Conservation (phyloP, 2,797 vertebrate species). For the Valencia hispanica region DNA sequence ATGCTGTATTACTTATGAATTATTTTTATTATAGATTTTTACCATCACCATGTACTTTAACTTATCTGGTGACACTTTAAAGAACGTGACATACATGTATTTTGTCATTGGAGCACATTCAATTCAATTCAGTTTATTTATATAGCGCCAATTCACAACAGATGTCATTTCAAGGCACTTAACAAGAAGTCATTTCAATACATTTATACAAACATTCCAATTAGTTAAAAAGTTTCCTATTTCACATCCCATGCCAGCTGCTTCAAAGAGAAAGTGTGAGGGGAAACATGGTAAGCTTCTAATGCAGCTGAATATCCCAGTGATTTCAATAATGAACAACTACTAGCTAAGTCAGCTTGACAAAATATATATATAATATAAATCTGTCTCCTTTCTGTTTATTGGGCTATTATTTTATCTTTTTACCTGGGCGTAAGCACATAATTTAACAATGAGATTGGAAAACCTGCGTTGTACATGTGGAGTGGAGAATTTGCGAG, state of each 20-base stretch:
- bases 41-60: not conserved
- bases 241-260: conserved; percentile 26
- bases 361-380: not conserved
- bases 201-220: no score
- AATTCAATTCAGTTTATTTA: no score
- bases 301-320: conserved; percentile 6
- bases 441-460: conserved; percentile 14
- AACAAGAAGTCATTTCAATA: no score
- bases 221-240: no score
- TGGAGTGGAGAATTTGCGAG: not conserved
- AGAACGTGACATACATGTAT: conserved; percentile 23
- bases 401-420: conserved; percentile 1
- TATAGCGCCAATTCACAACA: no score
- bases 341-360: not conserved
- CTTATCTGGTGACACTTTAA: not conserved
- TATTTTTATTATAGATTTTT: not conserved
- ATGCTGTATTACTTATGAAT: not conserved
- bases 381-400: not conserved
- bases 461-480: not conserved
- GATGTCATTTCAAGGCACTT: no score
- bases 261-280: conserved; percentile 20
- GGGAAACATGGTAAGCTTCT: conserved; percentile 18
- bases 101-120: conserved; percentile 26
- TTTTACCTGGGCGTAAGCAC: conserved; percentile 5
- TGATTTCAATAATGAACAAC: conserved; percentile 9